phyloP scores from a whole-genome alignment of 2,113 vertebrate species.

The Machaerirhynchus nigripectus region DNA sequence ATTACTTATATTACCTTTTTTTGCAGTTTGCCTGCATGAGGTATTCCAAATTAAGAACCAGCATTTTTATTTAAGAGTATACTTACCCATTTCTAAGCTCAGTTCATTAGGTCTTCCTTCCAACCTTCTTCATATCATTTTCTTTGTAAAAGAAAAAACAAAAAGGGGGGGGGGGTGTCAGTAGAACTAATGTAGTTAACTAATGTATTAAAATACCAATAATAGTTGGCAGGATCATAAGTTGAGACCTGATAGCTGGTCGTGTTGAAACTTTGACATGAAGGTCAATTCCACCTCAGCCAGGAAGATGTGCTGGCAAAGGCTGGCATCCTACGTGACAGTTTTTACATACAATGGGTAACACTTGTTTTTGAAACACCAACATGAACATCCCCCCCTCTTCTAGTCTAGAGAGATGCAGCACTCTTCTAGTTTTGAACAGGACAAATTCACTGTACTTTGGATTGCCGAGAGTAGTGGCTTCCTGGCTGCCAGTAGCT shows the following conservation, averaged over 20 bases:
- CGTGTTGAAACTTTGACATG: neutral
- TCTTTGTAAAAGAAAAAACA: neutral
- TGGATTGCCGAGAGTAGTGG: neutral
- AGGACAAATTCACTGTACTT: neutral
- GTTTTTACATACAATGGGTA: neutral
- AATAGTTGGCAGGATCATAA: neutral
- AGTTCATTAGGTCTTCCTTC: neutral
- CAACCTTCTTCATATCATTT: neutral
- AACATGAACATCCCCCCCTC: rapidly evolving
- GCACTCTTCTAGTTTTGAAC: neutral
- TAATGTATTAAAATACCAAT: neutral
- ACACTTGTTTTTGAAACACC: neutral
- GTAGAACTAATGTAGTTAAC: neutral
- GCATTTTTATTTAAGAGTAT: neutral
- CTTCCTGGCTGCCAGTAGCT: neutral
- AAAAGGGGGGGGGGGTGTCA: neutral
- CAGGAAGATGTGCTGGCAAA: neutral
- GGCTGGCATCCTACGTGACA: neutral
- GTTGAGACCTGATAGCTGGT: neutral
- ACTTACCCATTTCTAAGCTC: neutral
- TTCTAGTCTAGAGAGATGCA: neutral
- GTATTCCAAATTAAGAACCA: neutral
- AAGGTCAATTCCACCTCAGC: neutral
- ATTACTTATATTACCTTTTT: neutral
- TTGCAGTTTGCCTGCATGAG: neutral